These are phyloP conservation scores for Drosophila acutilabella DNA, from an alignment of 2,888 invertebrate species.

Conservation along the genomic window DNA sequence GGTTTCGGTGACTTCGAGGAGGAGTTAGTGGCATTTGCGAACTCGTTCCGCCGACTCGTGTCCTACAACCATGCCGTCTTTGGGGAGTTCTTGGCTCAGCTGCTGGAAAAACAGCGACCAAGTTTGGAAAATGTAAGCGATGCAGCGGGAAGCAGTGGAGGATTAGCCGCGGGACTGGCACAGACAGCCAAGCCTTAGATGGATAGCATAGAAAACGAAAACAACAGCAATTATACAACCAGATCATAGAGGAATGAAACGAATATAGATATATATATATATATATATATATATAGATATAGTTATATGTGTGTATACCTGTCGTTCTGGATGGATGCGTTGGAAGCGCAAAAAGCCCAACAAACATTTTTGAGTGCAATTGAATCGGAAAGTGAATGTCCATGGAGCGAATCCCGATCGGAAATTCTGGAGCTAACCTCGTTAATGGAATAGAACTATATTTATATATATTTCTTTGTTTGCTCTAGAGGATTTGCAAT, in stretches of 20 bases:
- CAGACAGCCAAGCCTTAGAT: constrained; percentile 59
- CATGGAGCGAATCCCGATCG: neutral
- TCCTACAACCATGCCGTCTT: constrained; percentile 85
- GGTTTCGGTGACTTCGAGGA: constrained; percentile 83
- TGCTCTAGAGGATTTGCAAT: too few relatives aligned
- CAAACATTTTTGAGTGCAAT: neutral
- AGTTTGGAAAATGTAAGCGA: constrained; percentile 16
- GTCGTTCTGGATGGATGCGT: constrained; percentile 9
- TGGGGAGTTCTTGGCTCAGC: constrained; percentile 82
- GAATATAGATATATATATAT: constrained; percentile 1
- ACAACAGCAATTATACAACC: neutral
- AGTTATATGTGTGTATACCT: neutral
- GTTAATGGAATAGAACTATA: too few relatives aligned
- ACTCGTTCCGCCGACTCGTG: constrained; percentile 83
- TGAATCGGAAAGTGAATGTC: neutral
- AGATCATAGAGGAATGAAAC: neutral
- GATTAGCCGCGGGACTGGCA: constrained; percentile 29
- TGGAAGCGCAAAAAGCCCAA: constrained; percentile 8
- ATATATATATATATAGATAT: neutral
- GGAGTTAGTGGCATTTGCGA: constrained; percentile 81
- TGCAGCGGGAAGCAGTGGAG: constrained; percentile 16
- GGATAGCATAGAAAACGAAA: neutral
- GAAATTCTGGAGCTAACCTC: neutral
- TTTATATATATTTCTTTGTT: too few relatives aligned
- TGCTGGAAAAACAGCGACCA: constrained; percentile 64